Base-by-base conservation (phyloP, 1,140 invertebrate species). In the Dendroctonus valens region DNA sequence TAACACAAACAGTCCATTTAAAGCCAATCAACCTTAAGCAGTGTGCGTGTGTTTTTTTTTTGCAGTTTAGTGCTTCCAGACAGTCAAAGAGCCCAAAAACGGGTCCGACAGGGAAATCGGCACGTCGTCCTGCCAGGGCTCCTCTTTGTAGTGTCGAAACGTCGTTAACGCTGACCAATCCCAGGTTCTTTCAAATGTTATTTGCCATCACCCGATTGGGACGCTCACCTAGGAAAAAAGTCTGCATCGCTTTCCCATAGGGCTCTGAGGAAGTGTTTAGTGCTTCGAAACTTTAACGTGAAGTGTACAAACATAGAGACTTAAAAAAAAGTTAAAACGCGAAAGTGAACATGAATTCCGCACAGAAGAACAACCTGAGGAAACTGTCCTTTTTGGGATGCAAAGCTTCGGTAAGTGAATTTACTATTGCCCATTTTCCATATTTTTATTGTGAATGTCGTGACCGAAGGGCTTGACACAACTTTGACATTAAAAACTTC, bases 171-270 rank as follows among this genome's bases (percentile, higher is more conserved):
- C 66, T 73, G 67, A 74, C 71, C 62, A 76, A 78, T 71, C 76
- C 76, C 74, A 77, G 77, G 77, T 76, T 77, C 70, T 72, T 76
- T 64, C 72, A 76, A 70, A 61, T 77, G 57, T 69, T 78, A 26
- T 77, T 76, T 63, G 74, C 76, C 11, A 77, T 77, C 49, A 77
- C 75, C 49, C 72, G 77, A 37, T 69, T 78, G 67, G 77, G 77
- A 59, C 68, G 77, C 65, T 77, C 77, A 39, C 77, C 77, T 26
- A 74, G 76, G 54, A 78, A 78, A 77, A 78, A 78, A 78, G 48
- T 67, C 8, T 42, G 7, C 14, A 41, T 65, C 15, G 37, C 42
- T 11, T 59, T 58, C 8, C 59, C 72, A 46, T 65, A 68, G 44
- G 38, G 39, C 7, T 12, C 40, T 51, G 40, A 11, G 26, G 26